A percentile compares a stretch with the other conserved stretches of the same genome.
These are phyloP conservation scores for Ageneiosus marmoratus DNA, from an alignment of 2,113 vertebrate species.

Conservation along the genomic window DNA sequence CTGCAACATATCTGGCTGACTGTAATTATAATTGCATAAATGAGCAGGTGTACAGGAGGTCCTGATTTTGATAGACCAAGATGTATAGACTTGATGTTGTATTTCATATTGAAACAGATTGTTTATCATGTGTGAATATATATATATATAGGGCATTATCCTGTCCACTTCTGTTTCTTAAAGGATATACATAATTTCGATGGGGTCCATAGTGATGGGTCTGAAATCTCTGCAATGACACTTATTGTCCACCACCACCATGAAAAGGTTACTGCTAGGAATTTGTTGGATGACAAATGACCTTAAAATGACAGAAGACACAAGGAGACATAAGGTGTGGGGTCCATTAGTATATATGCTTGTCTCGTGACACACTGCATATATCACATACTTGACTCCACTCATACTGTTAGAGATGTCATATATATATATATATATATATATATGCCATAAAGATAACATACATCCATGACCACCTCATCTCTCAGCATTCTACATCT, in stretches of 20 bases:
- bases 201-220: slow-evolving; percentile 94
- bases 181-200: slow-evolving; percentile 99
- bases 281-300: slow-evolving; percentile 99
- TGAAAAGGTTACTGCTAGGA: slow-evolving; percentile 98
- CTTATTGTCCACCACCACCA: slow-evolving; percentile 96
- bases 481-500: neutral
- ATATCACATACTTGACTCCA: neutral
- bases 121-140: neutral
- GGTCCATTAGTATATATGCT: slow-evolving; percentile 44
- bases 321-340: neutral
- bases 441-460: slow-evolving; percentile 29
- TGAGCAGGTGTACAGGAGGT: neutral
- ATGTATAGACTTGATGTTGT: neutral
- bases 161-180: neutral
- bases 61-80: neutral
- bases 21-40: neutral
- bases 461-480: neutral
- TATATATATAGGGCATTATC: neutral
- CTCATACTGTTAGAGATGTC: slow-evolving; percentile 1
- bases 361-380: slow-evolving; percentile 24
- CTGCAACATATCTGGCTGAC: neutral
- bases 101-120: neutral
- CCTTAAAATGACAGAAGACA: slow-evolving; percentile 68
- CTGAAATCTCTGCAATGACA: slow-evolving; percentile 85
- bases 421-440: neutral